phyloP scores from a whole-genome alignment of 2,113 vertebrate genomes.

The Hystrix brachyura region DNA sequence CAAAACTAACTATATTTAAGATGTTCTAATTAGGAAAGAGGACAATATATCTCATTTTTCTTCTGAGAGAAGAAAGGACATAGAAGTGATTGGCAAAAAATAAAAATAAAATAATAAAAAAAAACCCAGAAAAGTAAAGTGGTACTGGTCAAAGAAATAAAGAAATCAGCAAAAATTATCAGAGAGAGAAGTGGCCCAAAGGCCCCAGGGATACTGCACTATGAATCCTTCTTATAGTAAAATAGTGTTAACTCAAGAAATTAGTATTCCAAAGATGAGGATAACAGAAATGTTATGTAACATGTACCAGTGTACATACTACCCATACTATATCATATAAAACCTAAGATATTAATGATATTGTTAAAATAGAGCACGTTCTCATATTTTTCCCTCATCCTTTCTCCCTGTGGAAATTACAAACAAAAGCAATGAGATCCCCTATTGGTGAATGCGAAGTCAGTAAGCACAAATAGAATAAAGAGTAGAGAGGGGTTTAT shows the following conservation, averaged over 20 bases:
- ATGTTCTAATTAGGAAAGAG: neutral
- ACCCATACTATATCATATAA: neutral
- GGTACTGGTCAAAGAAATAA: neutral
- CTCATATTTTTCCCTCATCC: neutral
- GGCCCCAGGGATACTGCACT: rapidly evolving
- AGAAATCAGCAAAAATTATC: neutral
- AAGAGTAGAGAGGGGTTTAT: neutral
- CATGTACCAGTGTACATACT: neutral
- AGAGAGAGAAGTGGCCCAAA: neutral
- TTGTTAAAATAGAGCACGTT: neutral
- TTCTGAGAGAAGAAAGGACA: neutral
- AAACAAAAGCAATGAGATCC: neutral
- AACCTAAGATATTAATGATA: neutral
- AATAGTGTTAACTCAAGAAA: neutral
- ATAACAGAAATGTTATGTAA: neutral
- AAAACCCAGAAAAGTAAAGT: neutral
- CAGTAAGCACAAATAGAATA: neutral
- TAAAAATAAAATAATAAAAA: no score
- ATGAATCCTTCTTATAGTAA: neutral
- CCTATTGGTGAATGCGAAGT: neutral
- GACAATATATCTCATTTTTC: neutral
- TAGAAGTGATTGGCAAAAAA: neutral
- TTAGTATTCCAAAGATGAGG: neutral
- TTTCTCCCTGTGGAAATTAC: neutral
- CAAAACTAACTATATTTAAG: neutral